A percentile compares a stretch with the other conserved stretches of the same genome.
Conservation (phyloP, 2,113 vertebrate genomes). For the Brienomyrus brachyistius region DNA sequence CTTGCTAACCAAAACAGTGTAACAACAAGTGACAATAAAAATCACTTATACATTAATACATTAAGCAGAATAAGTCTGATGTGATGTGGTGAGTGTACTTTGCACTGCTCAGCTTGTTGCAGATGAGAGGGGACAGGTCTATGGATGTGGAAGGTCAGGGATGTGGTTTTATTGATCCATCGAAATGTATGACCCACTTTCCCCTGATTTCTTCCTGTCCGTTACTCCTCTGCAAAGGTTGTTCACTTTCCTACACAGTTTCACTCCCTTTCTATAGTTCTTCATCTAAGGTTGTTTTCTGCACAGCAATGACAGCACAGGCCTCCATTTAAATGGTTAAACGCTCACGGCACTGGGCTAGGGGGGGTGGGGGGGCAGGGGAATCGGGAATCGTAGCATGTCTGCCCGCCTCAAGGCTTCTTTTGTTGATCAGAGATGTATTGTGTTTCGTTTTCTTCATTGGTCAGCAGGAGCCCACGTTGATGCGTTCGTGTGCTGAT, state of each 20-base stretch:
- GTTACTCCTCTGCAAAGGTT: not conserved
- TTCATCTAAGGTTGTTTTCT: not conserved
- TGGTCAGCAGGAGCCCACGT: not conserved
- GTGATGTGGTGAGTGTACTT: not conserved
- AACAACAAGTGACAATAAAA: not conserved
- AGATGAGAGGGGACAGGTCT: not conserved
- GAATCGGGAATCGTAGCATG: not conserved
- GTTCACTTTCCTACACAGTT: not conserved
- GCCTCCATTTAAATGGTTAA: not conserved
- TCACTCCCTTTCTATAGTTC: not conserved
- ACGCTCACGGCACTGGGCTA: not conserved
- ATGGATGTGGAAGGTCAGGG: not conserved
- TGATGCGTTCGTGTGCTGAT: not conserved
- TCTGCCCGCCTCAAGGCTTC: not conserved
- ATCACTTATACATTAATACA: not conserved
- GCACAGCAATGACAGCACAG: not conserved
- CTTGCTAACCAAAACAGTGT: not conserved
- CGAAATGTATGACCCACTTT: not conserved
- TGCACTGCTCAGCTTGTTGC: not conserved
- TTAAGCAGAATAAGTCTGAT: not conserved
- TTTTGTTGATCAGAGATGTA: not conserved
- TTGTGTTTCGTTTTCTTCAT: not conserved
- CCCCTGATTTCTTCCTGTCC: not conserved
- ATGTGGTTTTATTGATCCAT: not conserved
- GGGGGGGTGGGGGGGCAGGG: not conserved